A percentile compares a stretch with the other conserved stretches of the same genome.
Evolutionary conservation across 2,113 vertebrate genomes (phyloP).

Genomic region (Thamnaconus septentrionalis): DNA sequence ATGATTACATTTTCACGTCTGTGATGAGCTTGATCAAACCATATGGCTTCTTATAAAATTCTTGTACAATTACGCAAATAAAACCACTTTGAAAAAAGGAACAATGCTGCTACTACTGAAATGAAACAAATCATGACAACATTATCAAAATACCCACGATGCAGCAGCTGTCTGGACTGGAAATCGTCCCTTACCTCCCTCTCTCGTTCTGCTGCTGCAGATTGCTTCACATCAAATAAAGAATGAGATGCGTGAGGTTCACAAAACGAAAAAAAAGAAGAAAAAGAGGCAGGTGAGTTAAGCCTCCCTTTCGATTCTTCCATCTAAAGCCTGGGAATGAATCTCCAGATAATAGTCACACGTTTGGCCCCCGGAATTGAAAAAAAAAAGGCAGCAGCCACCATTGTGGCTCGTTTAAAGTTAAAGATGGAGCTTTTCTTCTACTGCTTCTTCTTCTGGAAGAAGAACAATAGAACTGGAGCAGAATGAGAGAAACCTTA

Average conservation of each 20-base stretch:
- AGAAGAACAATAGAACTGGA: no score
- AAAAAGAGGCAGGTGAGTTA: conserved; percentile 33
- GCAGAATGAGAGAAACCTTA: no score
- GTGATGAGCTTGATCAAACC: no score
- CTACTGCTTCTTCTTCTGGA: not conserved
- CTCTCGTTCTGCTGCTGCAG: conserved; percentile 19
- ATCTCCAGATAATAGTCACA: conserved; percentile 56
- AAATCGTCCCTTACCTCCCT: not conserved
- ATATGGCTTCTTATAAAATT: no score
- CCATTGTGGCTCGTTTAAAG: conserved; percentile 59
- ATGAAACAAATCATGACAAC: no score
- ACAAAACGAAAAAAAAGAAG: conserved; percentile 9
- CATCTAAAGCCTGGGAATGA: conserved; percentile 46
- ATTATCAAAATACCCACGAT: no score
- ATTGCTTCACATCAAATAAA: conserved; percentile 44
- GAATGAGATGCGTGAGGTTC: conserved; percentile 41
- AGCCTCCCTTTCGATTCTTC: conserved; percentile 46
- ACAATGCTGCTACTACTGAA: no score
- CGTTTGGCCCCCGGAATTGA: conserved; percentile 49
- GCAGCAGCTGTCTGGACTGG: not conserved
- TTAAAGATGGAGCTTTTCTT: conserved; percentile 31
- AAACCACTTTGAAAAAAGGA: no score
- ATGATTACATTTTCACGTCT: no score
- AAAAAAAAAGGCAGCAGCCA: conserved; percentile 29
- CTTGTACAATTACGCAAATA: no score